These are phyloP conservation scores for Aphelocoma coerulescens DNA, from an alignment of 2,113 vertebrate species.

Conservation along the genomic window DNA sequence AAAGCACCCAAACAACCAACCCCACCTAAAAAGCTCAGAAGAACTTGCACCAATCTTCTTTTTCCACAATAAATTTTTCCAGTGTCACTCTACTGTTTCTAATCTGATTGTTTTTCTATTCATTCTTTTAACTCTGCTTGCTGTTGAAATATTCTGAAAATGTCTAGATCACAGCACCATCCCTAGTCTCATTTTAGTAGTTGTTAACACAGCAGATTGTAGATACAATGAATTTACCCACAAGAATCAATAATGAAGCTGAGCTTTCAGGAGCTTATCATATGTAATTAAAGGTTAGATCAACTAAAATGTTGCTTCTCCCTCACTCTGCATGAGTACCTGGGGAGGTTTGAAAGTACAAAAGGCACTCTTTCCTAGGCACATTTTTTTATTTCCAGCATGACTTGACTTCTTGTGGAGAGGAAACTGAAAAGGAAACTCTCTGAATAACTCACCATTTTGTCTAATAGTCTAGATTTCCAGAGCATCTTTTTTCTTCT, in stretches of 20 bases:
- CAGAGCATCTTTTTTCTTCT: neutral
- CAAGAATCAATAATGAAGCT: neutral
- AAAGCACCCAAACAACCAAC: neutral
- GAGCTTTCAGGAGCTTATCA: neutral
- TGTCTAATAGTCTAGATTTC: neutral
- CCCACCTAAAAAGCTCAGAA: neutral
- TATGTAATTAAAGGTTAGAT: neutral
- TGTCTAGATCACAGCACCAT: neutral
- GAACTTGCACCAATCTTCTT: neutral
- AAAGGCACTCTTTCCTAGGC: neutral
- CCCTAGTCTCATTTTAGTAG: neutral
- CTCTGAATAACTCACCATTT: neutral
- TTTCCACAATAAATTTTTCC: neutral
- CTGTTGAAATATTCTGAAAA: neutral
- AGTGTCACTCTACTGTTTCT: neutral
- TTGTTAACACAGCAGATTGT: neutral
- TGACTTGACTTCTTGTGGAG: neutral
- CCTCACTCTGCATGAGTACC: neutral
- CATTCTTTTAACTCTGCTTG: neutral
- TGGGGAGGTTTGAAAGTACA: fast-evolving
- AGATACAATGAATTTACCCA: neutral
- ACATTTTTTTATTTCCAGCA: neutral
- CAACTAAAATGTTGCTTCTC: neutral
- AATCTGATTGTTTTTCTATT: neutral
- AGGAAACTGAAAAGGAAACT: neutral